phyloP scores from a whole-genome alignment of 1,140 invertebrate genomes.

The Calosoma granatense region DNA sequence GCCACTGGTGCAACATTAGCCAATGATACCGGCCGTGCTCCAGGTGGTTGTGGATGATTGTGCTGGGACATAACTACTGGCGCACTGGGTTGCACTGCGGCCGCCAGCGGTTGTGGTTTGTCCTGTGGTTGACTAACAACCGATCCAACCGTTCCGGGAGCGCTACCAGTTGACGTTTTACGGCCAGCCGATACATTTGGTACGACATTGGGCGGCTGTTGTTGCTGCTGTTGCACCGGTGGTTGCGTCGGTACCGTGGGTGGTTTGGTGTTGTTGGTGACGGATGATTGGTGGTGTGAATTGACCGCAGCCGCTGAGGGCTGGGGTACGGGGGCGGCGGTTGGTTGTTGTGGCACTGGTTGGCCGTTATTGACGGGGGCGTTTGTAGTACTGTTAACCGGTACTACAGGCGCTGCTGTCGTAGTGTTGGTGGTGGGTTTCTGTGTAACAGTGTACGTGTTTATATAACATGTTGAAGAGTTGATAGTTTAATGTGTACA shows the following conservation, averaged over 20 bases:
- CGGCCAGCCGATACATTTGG: neutral
- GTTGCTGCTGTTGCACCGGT: conserved; percentile 18
- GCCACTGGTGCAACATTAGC: conserved; percentile 11
- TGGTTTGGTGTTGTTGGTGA: conserved; percentile 25
- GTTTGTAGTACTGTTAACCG: conserved; percentile 18
- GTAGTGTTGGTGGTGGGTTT: too few relatives aligned
- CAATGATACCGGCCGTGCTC: neutral
- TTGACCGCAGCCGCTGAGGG: conserved; percentile 27
- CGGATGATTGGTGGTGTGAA: conserved; percentile 18
- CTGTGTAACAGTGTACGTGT: too few relatives aligned
- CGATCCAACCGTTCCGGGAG: too few relatives aligned
- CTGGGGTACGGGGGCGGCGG: conserved; percentile 18
- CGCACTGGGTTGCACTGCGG: neutral
- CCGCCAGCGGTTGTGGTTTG: neutral
- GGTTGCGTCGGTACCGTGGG: neutral
- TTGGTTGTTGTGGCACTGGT: conserved; percentile 14
- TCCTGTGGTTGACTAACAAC: conserved; percentile 4
- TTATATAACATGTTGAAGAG: too few relatives aligned
- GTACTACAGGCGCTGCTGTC: conserved; percentile 13
- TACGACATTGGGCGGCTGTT: neutral
- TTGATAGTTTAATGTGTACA: too few relatives aligned
- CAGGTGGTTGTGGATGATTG: neutral
- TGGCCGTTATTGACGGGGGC: conserved; percentile 13
- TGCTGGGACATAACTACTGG: neutral
- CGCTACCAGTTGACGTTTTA: neutral